A percentile compares a stretch with the other conserved stretches of the same genome.
phyloP scores from a whole-genome alignment of 2,888 invertebrate genomes.

The Dorcus parallelipipedus region DNA sequence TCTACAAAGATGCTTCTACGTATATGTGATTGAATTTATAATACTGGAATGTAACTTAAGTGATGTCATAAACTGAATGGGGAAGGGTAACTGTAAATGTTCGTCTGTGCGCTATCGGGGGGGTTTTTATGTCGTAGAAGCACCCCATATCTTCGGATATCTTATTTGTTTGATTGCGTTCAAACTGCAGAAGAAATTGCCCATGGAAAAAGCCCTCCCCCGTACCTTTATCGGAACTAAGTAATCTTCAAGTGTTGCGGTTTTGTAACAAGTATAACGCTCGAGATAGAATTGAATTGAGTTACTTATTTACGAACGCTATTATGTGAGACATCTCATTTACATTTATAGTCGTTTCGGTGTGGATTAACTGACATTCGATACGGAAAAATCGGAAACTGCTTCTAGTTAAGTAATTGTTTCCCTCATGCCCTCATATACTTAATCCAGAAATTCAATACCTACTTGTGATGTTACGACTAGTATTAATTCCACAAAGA shows the following conservation, averaged over 20 bases:
- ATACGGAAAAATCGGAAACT: background rate
- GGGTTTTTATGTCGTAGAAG: background rate
- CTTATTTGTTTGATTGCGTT: slow-evolving; percentile 16
- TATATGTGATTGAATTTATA: too few species aligned
- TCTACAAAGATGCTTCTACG: too few species aligned
- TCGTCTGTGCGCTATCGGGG: background rate
- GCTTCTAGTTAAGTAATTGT: slow-evolving; percentile 9
- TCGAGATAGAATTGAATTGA: slow-evolving; percentile 20
- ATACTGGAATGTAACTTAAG: too few species aligned
- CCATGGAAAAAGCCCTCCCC: slow-evolving; percentile 21
- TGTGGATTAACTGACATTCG: slow-evolving; percentile 10
- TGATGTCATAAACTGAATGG: background rate
- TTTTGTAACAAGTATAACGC: slow-evolving; percentile 22
- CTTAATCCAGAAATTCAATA: background rate
- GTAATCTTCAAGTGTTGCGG: slow-evolving; percentile 29
- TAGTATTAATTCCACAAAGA: background rate
- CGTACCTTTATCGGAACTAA: slow-evolving; percentile 26
- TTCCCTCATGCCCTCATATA: slow-evolving; percentile 6
- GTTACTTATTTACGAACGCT: slow-evolving; percentile 18
- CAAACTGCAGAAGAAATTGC: slow-evolving; percentile 12
- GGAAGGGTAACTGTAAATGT: background rate
- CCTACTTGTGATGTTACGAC: too few species aligned
- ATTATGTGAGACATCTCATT: slow-evolving; percentile 18
- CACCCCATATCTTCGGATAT: background rate
- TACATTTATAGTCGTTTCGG: slow-evolving; percentile 20